Base-by-base conservation (phyloP, 2,113 vertebrate species). In the Sylvietta virens region DNA sequence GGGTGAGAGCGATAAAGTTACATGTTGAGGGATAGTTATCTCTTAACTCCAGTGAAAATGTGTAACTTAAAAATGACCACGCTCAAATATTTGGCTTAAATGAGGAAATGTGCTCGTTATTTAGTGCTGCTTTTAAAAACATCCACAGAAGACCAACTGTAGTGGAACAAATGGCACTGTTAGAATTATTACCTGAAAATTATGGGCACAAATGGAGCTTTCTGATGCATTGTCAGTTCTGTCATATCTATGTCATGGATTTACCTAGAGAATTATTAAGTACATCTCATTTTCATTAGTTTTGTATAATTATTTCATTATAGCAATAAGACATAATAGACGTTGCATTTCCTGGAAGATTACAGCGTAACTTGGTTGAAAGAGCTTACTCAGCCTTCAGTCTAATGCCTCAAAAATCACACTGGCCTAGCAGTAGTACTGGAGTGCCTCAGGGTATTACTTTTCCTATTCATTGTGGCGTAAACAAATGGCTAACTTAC, bases 281-380 rank as follows among this genome's bases (percentile, higher is more conserved):
- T 93, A 92, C 9, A 5, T 91, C 76, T 96, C 90, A 93, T 96
- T 97, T 96, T 97, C 91, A 92, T 96, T 95, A 92, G 92, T 96
- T 97, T 96, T 91, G 78, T 96, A 48, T 95, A 95, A 95, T 97
- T 97, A 96, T 96, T 97, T 97, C 83, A 96, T 97, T 96, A 94
- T 84, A 91, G 71, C 92, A 97, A 88, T 96, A 91, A 90, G 88
- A 51, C 91, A 91, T 96, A 96, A 95, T 96, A 97, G 96, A 73
- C 2, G 0, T 81, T 86, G 80, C 83, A 88, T 96, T 97, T 97
- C 88, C 90, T 94, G 88, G 71, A 95, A 86, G 88, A 96, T 97
- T 97, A 92, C 54, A 51, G 57, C 64, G 23, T 84, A 73, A 85
- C 90, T 65, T 90, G 42, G 54, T 94, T 95, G 89, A 92, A 87